Conservation (phyloP, 2,797 vertebrate species). For the Centropyge bicolor region DNA sequence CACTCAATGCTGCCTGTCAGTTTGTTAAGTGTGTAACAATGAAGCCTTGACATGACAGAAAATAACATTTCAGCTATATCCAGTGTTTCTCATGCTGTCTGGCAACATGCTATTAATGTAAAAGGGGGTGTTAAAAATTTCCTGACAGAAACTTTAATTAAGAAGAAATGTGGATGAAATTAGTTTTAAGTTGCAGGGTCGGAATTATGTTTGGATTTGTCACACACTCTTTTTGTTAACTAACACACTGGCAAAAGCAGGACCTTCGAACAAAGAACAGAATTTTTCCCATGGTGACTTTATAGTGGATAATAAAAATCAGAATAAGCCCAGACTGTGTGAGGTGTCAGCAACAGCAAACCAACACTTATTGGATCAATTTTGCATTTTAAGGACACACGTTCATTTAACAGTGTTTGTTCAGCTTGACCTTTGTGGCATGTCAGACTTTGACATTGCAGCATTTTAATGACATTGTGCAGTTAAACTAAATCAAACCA, state of each 20-base stretch:
- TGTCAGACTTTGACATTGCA: background rate
- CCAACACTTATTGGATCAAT: background rate
- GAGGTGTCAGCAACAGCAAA: background rate
- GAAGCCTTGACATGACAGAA: background rate
- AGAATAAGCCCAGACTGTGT: background rate
- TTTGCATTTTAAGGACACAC: background rate
- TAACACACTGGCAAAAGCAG: no score
- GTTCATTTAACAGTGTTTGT: slow-evolving; percentile 7
- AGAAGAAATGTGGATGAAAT: background rate
- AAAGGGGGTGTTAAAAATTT: background rate
- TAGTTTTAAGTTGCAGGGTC: background rate
- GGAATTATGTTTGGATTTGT: background rate
- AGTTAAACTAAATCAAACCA: background rate
- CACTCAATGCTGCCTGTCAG: background rate
- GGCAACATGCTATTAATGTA: background rate
- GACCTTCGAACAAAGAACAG: background rate
- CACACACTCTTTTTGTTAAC: background rate
- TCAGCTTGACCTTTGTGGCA: slow-evolving; percentile 1
- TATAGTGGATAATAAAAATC: background rate
- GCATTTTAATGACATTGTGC: slow-evolving; percentile 5
- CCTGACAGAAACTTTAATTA: background rate
- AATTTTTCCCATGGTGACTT: slow-evolving; percentile 3
- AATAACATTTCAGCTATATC: background rate
- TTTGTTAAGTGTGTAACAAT: background rate
- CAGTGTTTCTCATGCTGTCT: background rate